A percentile compares a stretch with the other conserved stretches of the same genome.
phyloP scores from a whole-genome alignment of 2,888 invertebrate genomes.

The Baccha elongata region DNA sequence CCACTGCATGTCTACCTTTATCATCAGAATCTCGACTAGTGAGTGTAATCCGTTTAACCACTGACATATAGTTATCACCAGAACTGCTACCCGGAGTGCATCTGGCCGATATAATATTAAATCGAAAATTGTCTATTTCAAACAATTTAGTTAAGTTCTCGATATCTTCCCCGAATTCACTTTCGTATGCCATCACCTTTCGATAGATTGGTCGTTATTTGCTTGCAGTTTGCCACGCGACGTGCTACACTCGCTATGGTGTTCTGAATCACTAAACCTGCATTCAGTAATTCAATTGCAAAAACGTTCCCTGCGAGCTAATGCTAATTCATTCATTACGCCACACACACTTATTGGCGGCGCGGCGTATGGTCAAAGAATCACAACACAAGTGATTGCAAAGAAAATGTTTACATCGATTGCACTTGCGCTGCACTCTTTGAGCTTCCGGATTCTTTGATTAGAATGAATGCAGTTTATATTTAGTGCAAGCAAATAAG shows the following conservation, averaged over 20 bases:
- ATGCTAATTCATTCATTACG: too few species aligned
- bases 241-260: constrained; percentile 15
- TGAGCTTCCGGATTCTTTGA: constrained; percentile 55
- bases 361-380: neutral
- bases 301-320: neutral
- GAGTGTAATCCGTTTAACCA: constrained; percentile 80
- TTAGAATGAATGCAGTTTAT: neutral
- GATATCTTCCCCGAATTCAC: constrained; percentile 77
- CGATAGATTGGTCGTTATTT: constrained; percentile 8
- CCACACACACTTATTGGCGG: neutral
- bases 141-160: constrained; percentile 77
- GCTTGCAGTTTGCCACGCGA: neutral
- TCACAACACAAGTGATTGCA: neutral
- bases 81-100: constrained; percentile 79
- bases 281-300: neutral
- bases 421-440: constrained; percentile 47
- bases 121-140: constrained; percentile 75
- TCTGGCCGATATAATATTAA: constrained; percentile 75
- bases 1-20: constrained; percentile 66
- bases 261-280: constrained; percentile 43
- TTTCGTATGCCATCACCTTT: constrained; percentile 70
- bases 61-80: constrained; percentile 82
- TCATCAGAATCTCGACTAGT: constrained; percentile 72
- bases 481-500: constrained; percentile 11
- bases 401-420: constrained; percentile 19